These are phyloP conservation scores for Argyra leucocephala DNA, from an alignment of 2,888 invertebrate genomes.

Conservation along the genomic window DNA sequence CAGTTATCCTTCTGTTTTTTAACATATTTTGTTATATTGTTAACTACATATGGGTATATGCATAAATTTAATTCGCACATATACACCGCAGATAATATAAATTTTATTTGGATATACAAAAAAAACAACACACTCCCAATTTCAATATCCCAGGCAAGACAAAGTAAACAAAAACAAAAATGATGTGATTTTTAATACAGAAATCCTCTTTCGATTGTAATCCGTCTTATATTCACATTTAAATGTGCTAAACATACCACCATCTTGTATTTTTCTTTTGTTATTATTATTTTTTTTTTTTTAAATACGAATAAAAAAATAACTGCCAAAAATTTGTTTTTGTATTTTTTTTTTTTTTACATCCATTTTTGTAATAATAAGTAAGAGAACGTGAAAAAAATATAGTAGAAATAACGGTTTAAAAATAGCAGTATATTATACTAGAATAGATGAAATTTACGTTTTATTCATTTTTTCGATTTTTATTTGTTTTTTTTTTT, in stretches of 20 bases:
- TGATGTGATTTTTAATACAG: background rate
- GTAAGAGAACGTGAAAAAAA: background rate
- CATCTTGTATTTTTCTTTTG: background rate
- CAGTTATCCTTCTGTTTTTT: too few relatives aligned
- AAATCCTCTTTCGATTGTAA: conserved; percentile 1
- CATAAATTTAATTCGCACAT: too few relatives aligned
- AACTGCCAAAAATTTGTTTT: background rate
- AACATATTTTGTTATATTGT: too few relatives aligned
- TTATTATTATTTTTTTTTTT: too few relatives aligned
- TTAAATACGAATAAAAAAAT: background rate
- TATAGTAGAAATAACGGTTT: conserved; percentile 1
- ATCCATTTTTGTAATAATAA: background rate
- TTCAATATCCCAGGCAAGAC: too few relatives aligned
- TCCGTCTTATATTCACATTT: background rate
- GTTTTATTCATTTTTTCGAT: too few relatives aligned
- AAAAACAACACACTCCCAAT: too few relatives aligned
- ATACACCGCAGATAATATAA: too few relatives aligned
- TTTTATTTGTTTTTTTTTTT: background rate
- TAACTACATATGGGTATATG: too few relatives aligned
- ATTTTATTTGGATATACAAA: too few relatives aligned
- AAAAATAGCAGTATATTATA: background rate
- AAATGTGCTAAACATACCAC: background rate
- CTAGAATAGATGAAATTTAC: too few relatives aligned
- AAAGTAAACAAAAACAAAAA: background rate
- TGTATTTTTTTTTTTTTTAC: background rate